Evolutionary conservation across 2,797 vertebrate genomes (phyloP).

Genomic region (Helicolenus hilgendorfi): DNA sequence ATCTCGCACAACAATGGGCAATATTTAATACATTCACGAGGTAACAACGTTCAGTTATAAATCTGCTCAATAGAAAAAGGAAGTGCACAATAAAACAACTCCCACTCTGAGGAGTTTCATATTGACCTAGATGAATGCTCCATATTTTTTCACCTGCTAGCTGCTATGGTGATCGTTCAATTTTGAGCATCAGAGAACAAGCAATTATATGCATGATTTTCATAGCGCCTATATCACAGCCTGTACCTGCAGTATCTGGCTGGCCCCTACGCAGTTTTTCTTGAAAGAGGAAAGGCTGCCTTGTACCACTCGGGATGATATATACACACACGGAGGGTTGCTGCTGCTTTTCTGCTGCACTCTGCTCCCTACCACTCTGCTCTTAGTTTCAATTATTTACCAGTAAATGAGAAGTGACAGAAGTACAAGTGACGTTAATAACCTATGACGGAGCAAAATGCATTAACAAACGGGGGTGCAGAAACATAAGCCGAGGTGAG

Average conservation of each 20-base stretch:
- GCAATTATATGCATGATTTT: constrained; percentile 43
- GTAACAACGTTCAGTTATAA: constrained; percentile 25
- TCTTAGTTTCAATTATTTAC: constrained; percentile 84
- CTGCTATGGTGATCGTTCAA: constrained; percentile 8
- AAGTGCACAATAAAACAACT: constrained; percentile 35
- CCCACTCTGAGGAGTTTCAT: constrained; percentile 42
- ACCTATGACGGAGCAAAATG: constrained; percentile 68
- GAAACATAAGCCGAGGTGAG: constrained; percentile 36
- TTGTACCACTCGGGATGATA: constrained; percentile 8
- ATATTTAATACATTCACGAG: constrained; percentile 42
- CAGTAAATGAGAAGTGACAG: constrained; percentile 79
- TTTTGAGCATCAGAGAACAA: constrained; percentile 31
- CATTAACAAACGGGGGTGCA: constrained; percentile 43
- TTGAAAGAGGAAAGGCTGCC: constrained; percentile 15
- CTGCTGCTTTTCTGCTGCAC: constrained; percentile 54
- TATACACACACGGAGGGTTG: constrained; percentile 5
- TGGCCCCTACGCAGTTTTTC: constrained; percentile 17
- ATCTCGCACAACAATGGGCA: constrained; percentile 23
- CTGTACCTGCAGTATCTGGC: constrained; percentile 26
- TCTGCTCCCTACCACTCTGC: constrained; percentile 46
- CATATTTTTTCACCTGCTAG: constrained; percentile 36
- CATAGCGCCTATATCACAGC: not conserved
- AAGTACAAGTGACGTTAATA: constrained; percentile 70
- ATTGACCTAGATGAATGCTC: constrained; percentile 53
- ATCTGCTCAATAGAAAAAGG: constrained; percentile 45